Evolutionary conservation across 2,888 invertebrate species (phyloP).

Genomic region (Chrysodeixis includens): DNA sequence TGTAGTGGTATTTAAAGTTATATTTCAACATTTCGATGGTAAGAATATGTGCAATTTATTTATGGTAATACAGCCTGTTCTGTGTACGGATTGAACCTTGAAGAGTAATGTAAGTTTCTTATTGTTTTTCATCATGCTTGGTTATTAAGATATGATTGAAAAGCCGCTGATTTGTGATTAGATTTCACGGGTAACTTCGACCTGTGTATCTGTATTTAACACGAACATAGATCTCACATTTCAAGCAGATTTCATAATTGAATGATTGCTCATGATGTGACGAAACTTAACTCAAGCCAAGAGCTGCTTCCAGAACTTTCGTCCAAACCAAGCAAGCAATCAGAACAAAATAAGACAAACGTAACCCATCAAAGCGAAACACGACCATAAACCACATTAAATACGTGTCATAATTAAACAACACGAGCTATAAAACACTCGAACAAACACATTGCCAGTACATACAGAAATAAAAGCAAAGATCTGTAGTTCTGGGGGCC

Average conservation of each 20-base stretch:
- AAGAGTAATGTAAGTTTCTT: background rate
- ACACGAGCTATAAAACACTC: constrained; percentile 61
- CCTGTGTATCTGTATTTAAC: background rate
- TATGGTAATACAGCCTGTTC: background rate
- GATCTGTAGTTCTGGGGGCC: constrained; percentile 25
- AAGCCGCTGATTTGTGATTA: background rate
- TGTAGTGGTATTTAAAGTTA: constrained; percentile 7
- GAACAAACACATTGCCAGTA: constrained; percentile 74
- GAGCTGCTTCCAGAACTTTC: background rate
- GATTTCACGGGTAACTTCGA: background rate
- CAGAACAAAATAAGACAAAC: background rate
- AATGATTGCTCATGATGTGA: no score
- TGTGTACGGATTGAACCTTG: background rate
- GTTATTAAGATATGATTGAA: background rate
- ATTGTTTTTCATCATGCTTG: background rate
- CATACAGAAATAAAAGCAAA: constrained; percentile 78
- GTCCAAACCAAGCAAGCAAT: background rate
- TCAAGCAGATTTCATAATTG: no score
- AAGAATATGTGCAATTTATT: background rate
- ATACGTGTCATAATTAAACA: constrained; percentile 60
- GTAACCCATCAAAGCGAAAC: background rate
- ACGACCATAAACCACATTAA: constrained; percentile 40
- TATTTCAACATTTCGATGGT: constrained; percentile 10
- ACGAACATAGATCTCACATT: background rate
- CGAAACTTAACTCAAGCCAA: background rate